Conservation (phyloP, 92 coral and sea anemone species). For the Zoanthus gigantus region DNA sequence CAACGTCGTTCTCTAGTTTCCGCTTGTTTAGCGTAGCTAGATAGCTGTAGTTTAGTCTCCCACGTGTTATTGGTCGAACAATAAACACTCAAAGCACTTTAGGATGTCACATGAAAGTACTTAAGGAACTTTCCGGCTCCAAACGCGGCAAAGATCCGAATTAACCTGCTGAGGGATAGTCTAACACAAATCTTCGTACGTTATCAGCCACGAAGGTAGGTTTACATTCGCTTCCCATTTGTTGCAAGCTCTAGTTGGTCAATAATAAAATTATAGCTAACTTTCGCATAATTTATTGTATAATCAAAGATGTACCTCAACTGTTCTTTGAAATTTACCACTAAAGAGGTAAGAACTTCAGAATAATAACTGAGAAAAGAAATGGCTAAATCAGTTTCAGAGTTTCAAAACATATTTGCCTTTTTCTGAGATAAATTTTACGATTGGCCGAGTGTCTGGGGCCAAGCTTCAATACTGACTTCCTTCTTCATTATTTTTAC, state of each 20-base stretch:
- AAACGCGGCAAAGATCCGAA: background rate
- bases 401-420: too few relatives aligned
- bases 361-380: too few relatives aligned
- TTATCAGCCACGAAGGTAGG: background rate
- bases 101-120: background rate
- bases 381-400: too few relatives aligned
- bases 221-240: background rate
- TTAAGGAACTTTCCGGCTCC: background rate
- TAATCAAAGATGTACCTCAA: background rate
- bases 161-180: background rate
- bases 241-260: background rate
- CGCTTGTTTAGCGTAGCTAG: background rate
- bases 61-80: background rate
- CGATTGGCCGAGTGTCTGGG: too few relatives aligned
- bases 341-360: too few relatives aligned
- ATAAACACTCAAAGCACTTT: background rate
- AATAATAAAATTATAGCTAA: background rate
- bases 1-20: background rate
- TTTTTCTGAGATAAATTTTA: too few relatives aligned
- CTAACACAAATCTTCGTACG: background rate
- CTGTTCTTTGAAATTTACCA: too few relatives aligned
- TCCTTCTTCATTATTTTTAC: too few relatives aligned
- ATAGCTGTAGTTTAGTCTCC: background rate
- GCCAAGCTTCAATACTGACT: too few relatives aligned
- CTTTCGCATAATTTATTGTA: background rate